phyloP scores from a whole-genome alignment of 92 coral and sea anemone species.

The Zoanthus solanderi region DNA sequence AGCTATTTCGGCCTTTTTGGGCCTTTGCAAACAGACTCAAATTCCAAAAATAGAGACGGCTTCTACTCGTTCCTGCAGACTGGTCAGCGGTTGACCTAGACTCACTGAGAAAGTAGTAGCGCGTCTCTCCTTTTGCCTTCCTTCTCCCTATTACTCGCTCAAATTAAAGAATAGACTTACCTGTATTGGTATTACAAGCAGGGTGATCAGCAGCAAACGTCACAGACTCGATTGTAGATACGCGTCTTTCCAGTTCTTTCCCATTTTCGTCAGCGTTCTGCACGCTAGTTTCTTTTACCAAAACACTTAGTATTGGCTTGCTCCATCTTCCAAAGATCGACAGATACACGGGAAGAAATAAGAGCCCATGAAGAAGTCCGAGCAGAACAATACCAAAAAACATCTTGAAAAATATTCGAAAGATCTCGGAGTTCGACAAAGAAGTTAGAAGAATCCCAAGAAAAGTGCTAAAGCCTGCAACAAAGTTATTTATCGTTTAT shows the following conservation, averaged over 20 bases:
- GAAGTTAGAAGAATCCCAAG: slow-evolving; percentile 58
- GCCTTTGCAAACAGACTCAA: no score
- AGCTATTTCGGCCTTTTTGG: no score
- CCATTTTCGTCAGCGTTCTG: neutral
- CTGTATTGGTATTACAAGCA: no score
- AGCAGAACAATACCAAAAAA: slow-evolving; percentile 69
- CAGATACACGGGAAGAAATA: slow-evolving; percentile 51
- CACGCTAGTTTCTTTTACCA: neutral
- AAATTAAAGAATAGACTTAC: no score
- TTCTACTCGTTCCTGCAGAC: no score
- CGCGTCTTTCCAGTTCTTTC: neutral
- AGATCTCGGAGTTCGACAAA: slow-evolving; percentile 60
- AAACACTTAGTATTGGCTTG: neutral
- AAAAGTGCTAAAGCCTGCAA: slow-evolving; percentile 58
- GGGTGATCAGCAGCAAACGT: no score
- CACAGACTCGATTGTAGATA: neutral
- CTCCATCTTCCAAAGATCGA: slow-evolving; percentile 34
- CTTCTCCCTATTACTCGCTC: no score
- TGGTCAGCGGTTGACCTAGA: no score
- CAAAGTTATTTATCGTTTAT: neutral
- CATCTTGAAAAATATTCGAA: slow-evolving; percentile 72
- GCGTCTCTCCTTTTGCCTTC: no score
- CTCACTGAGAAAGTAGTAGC: no score
- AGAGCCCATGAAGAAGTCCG: slow-evolving; percentile 64
- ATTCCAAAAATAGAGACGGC: no score